Evolutionary conservation across 2,797 vertebrate genomes (phyloP).

Genomic region (Malurus splendens): DNA sequence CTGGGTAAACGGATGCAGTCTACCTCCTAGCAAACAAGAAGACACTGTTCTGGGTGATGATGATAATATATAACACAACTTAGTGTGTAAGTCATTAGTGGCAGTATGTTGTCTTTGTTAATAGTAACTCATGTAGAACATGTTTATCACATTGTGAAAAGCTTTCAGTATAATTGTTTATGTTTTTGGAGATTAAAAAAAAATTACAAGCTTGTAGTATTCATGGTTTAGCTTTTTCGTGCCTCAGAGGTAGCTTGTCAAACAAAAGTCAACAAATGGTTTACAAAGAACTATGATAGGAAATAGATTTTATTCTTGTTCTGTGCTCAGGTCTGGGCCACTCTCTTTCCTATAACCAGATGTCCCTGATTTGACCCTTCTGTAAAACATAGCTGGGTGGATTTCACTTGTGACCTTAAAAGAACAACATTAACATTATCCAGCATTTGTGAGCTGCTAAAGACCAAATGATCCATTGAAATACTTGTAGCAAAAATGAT

Average conservation of each 20-base stretch:
- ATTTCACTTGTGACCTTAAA: background rate
- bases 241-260: background rate
- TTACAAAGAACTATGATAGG: background rate
- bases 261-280: background rate
- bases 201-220: background rate
- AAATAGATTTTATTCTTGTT: background rate
- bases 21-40: background rate
- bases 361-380: background rate
- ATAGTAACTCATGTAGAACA: background rate
- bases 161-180: background rate
- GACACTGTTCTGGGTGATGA: background rate
- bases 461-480: background rate
- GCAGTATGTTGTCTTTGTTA: background rate
- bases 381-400: background rate
- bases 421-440: background rate
- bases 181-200: background rate
- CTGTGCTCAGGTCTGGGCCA: background rate
- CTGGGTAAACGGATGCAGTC: background rate
- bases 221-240: background rate
- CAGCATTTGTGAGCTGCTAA: background rate
- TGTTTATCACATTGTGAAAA: background rate
- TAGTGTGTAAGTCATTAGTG: background rate
- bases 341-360: background rate
- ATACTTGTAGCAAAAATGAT: background rate
- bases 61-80: background rate